Conservation (phyloP, 2,113 vertebrate genomes). For the Cyanistes caeruleus region DNA sequence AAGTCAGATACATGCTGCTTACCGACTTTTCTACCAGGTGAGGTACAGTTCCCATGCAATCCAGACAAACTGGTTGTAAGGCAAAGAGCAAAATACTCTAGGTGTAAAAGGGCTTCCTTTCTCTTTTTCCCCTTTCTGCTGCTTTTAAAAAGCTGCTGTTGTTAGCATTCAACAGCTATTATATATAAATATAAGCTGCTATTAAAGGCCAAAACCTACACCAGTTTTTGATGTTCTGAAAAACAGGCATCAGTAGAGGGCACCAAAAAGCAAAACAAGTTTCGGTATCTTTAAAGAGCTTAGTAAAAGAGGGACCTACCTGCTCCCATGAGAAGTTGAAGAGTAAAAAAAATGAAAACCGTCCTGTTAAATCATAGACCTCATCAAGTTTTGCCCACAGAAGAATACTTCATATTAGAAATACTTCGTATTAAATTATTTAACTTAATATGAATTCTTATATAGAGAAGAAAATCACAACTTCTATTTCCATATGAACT, state of each 20-base stretch:
- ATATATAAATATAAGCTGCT: too few species aligned
- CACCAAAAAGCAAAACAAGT: neutral
- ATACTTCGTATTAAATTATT: rapidly evolving
- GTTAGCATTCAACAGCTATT: neutral
- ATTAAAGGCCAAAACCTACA: neutral
- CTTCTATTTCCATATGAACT: neutral
- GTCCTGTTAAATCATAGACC: neutral
- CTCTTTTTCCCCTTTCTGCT: neutral
- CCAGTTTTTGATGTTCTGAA: neutral
- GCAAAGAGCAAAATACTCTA: neutral
- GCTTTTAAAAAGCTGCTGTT: neutral
- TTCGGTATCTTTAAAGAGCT: neutral
- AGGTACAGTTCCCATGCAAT: neutral
- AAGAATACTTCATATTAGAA: rapidly evolving
- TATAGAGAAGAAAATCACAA: neutral
- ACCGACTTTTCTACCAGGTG: neutral
- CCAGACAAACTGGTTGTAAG: neutral
- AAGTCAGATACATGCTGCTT: neutral
- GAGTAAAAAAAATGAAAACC: neutral
- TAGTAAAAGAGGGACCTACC: neutral
- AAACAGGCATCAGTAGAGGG: neutral
- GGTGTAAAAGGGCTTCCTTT: neutral
- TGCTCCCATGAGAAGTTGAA: rapidly evolving
- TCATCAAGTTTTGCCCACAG: neutral
- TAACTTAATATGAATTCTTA: neutral